Base-by-base conservation (phyloP, 2,113 vertebrate species). In the Speoplatyrhinus poulsoni region DNA sequence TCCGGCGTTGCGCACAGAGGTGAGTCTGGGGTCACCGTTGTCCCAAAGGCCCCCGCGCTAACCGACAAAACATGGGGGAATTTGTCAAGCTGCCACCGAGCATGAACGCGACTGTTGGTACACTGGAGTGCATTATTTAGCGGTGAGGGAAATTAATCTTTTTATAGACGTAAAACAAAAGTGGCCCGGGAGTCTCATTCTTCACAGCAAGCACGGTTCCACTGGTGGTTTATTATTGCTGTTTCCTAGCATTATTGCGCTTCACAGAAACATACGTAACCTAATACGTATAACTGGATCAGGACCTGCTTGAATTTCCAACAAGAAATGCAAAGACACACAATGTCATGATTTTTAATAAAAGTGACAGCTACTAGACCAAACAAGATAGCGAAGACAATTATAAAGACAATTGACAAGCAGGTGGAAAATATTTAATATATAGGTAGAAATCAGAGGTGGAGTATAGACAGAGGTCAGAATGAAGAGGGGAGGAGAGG, bases 1-100 rank as follows among this genome's bases (percentile, higher is more conserved):
- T 73, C 75, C 83, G 69, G 77, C 65, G 62, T 41, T 77, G 75
- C 26, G 41, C 79, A 54, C 68, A 70, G 86, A 83, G 90, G 84
- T 92, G 83, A 92, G 86, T 87, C 82, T 82, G 86, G 84, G 90
- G 89, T 92, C 88, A 90, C 16, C 41, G 46, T 81, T 83, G 65
- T 73, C 26, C 26, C 26, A 72, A 84, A 82, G 76, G 82, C 79
- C 75, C 49, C 72, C 81, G 77, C 54, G 8, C 79, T 77, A 74
- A 85, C 79, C 2, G 62, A 84, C 85, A 78, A 83, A 85, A 78
- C 77, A 73, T 61, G 49, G 60, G 75, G 69, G 81, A 84, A 82
- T 87, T 80, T 86, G 63, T 82, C 69, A 60, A 70, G 71, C 75
- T 59, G 60, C 69, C 73, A 78, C 49, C 15, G 50, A 61, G 70